A percentile compares a stretch with the other conserved stretches of the same genome.
Evolutionary conservation across 2,113 vertebrate genomes (phyloP).

Genomic region (Aldabrachelys gigantea): DNA sequence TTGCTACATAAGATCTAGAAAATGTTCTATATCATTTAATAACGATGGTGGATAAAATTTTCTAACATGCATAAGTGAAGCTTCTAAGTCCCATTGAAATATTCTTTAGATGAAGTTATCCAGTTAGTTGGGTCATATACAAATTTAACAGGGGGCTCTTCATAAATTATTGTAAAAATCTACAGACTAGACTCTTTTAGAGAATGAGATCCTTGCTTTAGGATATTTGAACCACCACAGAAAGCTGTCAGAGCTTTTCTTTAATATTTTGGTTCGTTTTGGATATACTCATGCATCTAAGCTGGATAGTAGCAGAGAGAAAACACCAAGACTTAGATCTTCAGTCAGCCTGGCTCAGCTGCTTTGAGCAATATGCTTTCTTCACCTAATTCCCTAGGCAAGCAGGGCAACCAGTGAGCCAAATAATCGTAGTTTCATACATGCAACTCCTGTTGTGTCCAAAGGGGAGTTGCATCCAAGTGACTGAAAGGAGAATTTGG

Average conservation of each 20-base stretch:
- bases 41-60: not conserved
- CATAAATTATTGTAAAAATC: not conserved
- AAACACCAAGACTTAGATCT: not conserved
- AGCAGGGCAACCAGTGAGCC: not conserved
- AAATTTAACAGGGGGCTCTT: not conserved
- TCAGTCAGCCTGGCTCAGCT: not conserved
- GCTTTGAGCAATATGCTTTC: not conserved
- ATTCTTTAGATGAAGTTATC: not conserved
- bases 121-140: fast-evolving
- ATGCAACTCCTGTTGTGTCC: not conserved
- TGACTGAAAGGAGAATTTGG: not conserved
- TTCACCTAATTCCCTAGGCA: not conserved
- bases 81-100: not conserved
- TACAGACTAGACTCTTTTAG: not conserved
- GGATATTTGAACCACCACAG: not conserved
- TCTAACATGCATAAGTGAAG: not conserved
- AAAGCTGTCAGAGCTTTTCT: not conserved
- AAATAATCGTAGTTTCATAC: not conserved
- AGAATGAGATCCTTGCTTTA: fast-evolving
- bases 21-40: not conserved
- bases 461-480: not conserved
- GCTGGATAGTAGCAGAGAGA: not conserved
- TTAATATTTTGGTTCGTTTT: not conserved
- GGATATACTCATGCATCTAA: not conserved
- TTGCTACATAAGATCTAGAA: not conserved